A percentile compares a stretch with the other conserved stretches of the same genome.
Conservation (phyloP, 2,888 invertebrate genomes). For the Hemaris fuciformis region DNA sequence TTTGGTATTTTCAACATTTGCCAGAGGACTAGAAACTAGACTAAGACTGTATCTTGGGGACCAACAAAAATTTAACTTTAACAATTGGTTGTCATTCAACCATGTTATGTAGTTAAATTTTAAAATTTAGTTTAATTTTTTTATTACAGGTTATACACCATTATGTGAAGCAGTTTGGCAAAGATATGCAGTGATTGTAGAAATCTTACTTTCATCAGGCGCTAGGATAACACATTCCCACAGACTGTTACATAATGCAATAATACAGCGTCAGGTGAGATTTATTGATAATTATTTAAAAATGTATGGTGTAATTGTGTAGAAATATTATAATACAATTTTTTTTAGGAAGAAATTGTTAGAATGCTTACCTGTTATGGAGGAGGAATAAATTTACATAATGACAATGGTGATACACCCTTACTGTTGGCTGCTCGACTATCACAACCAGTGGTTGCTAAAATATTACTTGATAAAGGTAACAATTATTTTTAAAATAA, state of each 20-base stretch:
- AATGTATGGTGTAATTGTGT: background rate
- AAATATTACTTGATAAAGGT: conserved; percentile 81
- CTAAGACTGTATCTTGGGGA: no score
- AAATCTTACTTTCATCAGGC: conserved; percentile 82
- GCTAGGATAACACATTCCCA: conserved; percentile 87
- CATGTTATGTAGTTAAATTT: background rate
- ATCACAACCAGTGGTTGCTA: conserved; percentile 72
- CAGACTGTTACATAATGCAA: conserved; percentile 85
- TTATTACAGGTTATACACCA: conserved; percentile 83
- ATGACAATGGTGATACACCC: conserved; percentile 86
- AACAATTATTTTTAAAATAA: conserved; percentile 32
- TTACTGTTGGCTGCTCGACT: conserved; percentile 82
- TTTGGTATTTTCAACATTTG: no score
- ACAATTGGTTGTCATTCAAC: no score
- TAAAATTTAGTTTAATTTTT: conserved; percentile 17
- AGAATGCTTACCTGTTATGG: conserved; percentile 76
- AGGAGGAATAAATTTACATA: conserved; percentile 83
- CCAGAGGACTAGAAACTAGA: no score
- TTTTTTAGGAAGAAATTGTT: conserved; percentile 75
- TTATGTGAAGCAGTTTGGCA: conserved; percentile 87
- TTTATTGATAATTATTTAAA: conserved; percentile 10
- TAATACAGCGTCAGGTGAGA: conserved; percentile 80
- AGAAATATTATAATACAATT: background rate
- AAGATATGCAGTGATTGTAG: conserved; percentile 81
- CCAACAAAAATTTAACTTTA: no score